Percentiles rank a stretch among this genome's conserved stretches.
phyloP scores from a whole-genome alignment of 2,888 invertebrate genomes.

The Coremacera marginata region DNA sequence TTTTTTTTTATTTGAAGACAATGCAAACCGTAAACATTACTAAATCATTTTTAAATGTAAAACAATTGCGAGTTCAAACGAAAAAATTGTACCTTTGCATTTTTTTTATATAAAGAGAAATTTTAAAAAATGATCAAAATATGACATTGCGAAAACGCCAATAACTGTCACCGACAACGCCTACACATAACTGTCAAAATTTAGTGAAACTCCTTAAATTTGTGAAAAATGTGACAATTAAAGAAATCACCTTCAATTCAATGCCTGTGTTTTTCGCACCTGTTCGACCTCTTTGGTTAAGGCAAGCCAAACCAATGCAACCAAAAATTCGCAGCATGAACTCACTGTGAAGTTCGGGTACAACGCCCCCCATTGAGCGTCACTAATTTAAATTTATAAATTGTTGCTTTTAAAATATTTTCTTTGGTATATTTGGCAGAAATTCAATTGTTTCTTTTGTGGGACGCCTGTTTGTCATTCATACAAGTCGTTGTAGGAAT shows the following conservation, averaged over 20 bases:
- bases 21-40: too few species aligned
- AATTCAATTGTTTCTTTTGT: neutral
- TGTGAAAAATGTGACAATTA: constrained; percentile 21
- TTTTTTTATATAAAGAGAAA: neutral
- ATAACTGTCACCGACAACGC: constrained; percentile 21
- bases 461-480: constrained; percentile 12
- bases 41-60: too few species aligned
- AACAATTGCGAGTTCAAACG: too few species aligned
- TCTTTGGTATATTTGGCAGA: too few species aligned
- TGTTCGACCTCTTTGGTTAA: neutral
- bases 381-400: neutral
- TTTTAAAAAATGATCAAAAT: constrained; percentile 12
- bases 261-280: neutral
- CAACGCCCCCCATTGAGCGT: constrained; percentile 8
- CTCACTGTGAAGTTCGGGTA: neutral
- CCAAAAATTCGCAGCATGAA: neutral
- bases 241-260: neutral
- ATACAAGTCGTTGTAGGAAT: neutral
- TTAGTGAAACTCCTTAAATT: neutral
- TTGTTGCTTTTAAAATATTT: neutral
- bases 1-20: too few species aligned
- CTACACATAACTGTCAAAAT: constrained; percentile 12
- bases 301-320: too few species aligned
- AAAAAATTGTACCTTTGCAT: too few species aligned
- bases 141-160: constrained; percentile 23